A percentile compares a stretch with the other conserved stretches of the same genome.
Evolutionary conservation across 2,888 invertebrate species (phyloP).

Genomic region (Patella caerulea): DNA sequence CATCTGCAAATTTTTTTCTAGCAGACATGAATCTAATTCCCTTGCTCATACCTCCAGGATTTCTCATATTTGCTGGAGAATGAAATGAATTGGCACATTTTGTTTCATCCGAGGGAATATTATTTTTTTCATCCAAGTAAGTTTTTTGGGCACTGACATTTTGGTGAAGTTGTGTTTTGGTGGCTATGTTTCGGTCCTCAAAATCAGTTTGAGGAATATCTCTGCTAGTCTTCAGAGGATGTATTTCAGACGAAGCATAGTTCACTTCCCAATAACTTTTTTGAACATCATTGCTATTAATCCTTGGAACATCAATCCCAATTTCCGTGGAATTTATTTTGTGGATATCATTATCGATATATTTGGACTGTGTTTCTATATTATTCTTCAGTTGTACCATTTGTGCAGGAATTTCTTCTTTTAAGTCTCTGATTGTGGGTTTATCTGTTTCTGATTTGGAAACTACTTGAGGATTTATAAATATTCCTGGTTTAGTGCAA

Average conservation of each 20-base stretch:
- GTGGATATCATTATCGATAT: no score
- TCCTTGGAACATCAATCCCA: no score
- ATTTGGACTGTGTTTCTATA: not conserved
- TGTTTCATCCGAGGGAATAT: not conserved
- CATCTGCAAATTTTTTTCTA: not conserved
- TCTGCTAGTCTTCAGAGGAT: not conserved
- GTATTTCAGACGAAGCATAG: not conserved
- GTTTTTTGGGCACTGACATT: not conserved
- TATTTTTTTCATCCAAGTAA: no score
- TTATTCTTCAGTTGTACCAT: not conserved
- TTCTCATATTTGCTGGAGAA: no score
- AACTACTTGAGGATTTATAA: not conserved
- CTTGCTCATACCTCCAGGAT: not conserved
- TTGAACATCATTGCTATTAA: no score
- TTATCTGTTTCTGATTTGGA: not conserved
- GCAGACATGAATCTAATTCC: constrained; percentile 4
- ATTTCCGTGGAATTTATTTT: no score
- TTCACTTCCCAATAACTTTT: not conserved
- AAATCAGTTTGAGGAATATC: not conserved
- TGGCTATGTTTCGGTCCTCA: not conserved
- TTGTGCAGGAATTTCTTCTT: not conserved
- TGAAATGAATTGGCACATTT: no score
- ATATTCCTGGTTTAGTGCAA: not conserved
- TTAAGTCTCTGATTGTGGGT: not conserved
- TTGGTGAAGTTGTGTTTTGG: not conserved